These are phyloP conservation scores for Symphodus melops DNA, from an alignment of 2,113 vertebrate genomes.

Conservation along the genomic window DNA sequence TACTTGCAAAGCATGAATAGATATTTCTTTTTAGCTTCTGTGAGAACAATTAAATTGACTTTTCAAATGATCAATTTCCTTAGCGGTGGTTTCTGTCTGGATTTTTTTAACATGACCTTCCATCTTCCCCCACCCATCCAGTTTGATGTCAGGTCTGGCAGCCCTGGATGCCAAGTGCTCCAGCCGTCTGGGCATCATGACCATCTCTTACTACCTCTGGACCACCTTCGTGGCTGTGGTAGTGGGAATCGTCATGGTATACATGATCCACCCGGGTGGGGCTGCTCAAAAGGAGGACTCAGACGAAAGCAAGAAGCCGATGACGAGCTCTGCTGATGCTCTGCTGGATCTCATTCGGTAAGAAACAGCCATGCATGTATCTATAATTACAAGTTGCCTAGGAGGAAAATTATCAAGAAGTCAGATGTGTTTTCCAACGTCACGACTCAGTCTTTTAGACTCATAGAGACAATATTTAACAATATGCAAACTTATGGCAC, in stretches of 20 bases:
- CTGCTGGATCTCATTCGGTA: slow-evolving; percentile 97
- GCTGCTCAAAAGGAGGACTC: slow-evolving; percentile 94
- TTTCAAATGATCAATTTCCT: not conserved
- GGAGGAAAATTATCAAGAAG: too few relatives aligned
- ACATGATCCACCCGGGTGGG: slow-evolving; percentile 95
- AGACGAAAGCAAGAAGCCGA: slow-evolving; percentile 90
- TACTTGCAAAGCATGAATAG: too few relatives aligned
- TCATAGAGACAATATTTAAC: too few relatives aligned
- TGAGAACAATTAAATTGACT: not conserved
- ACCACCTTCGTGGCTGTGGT: slow-evolving; percentile 97
- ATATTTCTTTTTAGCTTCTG: too few relatives aligned
- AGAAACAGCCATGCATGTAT: slow-evolving; percentile 21
- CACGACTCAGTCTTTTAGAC: too few relatives aligned
- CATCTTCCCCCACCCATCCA: slow-evolving; percentile 62
- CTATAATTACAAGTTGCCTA: not conserved
- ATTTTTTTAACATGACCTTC: not conserved
- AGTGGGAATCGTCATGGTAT: slow-evolving; percentile 97
- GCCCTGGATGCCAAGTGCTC: slow-evolving; percentile 97
- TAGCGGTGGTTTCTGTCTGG: too few relatives aligned
- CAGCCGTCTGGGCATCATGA: slow-evolving; percentile 96
- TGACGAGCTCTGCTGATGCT: slow-evolving; percentile 97
- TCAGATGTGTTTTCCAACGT: too few relatives aligned
- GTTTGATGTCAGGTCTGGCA: slow-evolving; percentile 96
- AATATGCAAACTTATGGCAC: too few relatives aligned
- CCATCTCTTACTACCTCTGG: slow-evolving; percentile 97